Evolutionary conservation across 2,113 vertebrate species (phyloP), one percentile per base, ranked within the genome.

Genomic region (Chloropsis hardwickii): DNA sequence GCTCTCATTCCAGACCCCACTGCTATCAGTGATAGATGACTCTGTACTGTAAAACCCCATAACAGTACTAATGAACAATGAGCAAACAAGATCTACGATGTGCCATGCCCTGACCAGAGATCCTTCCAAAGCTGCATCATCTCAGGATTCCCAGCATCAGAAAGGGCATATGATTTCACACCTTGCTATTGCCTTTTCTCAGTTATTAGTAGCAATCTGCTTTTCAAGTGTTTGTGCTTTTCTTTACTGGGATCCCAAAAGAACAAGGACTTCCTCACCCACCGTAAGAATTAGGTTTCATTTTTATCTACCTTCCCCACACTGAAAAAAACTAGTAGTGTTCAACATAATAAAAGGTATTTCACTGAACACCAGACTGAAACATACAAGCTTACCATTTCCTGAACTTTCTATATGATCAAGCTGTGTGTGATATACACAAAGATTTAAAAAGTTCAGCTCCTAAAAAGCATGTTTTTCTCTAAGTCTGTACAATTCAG

Each of bases 31-130:
- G 42, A 88, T 1, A 25, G 76, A 72, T 33, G 27, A 76, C 39
- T 9, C 47, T 6, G 37, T 10, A 45, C n/a, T 27, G 20, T n/a
- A 80, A 88, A 83, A n/a, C 10, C 27, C 29, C 0, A 0, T 8
- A n/a, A 33, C 8, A 72, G 19, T 13, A 58, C 29, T 35, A 67
- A 45, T 19, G n/a, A 86, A 44, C 35, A 61, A 3, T 1, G 3
- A 81, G 23, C 16, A 42, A 44, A 67, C 1, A 1, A 58, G 39
- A 54, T 11, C 60, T 66, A 42, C 16, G 20, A 9, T 3, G 9
- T 54, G 70, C 61, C 22, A 27, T 19, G 57, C 29, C 22, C 66
- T 51, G 62, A 66, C 8, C 56, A 86, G 45, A 88, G 35, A 70
- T 29, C 42, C 39, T 24, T 4, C 28, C 56, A 44, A 61, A 81